A percentile compares a stretch with the other conserved stretches of the same genome.
These are phyloP conservation scores for Microtus oregoni DNA, from an alignment of 2,113 vertebrate species.

Conservation along the genomic window DNA sequence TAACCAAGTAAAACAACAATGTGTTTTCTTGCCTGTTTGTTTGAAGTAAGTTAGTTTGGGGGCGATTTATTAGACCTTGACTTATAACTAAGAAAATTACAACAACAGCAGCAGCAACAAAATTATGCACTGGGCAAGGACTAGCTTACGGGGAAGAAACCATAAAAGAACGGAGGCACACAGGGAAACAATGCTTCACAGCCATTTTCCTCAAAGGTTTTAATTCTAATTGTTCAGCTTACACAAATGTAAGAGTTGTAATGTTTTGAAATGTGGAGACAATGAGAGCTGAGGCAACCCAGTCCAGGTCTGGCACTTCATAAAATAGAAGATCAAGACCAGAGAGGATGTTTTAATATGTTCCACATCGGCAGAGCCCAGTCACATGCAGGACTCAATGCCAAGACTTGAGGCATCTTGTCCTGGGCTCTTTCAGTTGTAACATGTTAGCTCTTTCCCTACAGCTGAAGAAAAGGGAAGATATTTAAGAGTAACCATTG, in stretches of 20 bases:
- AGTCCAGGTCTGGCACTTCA: background rate
- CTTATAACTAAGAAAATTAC: background rate
- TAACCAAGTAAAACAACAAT: background rate
- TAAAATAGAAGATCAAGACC: slow-evolving; percentile 2
- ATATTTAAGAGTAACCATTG: background rate
- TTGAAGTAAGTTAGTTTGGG: background rate
- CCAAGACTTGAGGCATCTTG: background rate
- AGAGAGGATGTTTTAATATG: background rate
- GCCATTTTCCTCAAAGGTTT: background rate
- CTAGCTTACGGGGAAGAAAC: background rate
- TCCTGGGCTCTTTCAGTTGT: background rate
- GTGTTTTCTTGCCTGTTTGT: background rate
- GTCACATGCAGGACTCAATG: background rate
- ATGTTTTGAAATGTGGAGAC: background rate
- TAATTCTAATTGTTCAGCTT: slow-evolving; percentile 7
- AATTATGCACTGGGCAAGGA: background rate
- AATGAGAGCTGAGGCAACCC: background rate
- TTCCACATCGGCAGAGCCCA: background rate
- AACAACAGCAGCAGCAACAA: background rate
- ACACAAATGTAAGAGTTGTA: background rate
- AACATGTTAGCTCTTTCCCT: background rate
- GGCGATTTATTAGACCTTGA: background rate
- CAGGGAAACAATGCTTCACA: too few relatives aligned
- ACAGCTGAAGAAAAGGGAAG: background rate
- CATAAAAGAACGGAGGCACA: background rate